These are phyloP conservation scores for Scatophagus argus DNA, from an alignment of 2,113 vertebrate genomes.

Conservation along the genomic window DNA sequence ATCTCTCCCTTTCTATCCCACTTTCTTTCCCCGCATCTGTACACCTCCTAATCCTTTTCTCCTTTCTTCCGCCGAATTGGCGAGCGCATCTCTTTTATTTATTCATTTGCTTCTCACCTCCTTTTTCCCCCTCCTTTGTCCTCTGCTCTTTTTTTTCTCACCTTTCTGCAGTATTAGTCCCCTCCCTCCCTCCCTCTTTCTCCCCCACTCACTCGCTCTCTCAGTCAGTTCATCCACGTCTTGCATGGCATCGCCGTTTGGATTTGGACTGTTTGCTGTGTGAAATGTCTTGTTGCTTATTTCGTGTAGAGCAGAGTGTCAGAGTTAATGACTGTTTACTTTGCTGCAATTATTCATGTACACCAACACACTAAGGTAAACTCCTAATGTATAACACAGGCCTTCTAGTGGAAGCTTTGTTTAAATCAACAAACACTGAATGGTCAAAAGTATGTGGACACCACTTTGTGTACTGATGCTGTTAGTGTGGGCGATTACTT, in stretches of 20 bases:
- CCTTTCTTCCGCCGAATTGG: constrained; percentile 60
- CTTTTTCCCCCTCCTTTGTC: constrained; percentile 31
- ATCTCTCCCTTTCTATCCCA: constrained; percentile 37
- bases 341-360: constrained; percentile 47
- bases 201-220: constrained; percentile 31
- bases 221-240: constrained; percentile 31
- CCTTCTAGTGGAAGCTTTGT: constrained; percentile 5
- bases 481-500: background rate
- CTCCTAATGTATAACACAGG: background rate
- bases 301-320: constrained; percentile 29
- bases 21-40: constrained; percentile 65
- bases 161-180: constrained; percentile 18
- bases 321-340: constrained; percentile 63
- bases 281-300: constrained; percentile 48
- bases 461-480: background rate
- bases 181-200: background rate
- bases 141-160: constrained; percentile 6
- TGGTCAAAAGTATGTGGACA: background rate
- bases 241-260: constrained; percentile 36
- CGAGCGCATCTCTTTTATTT: constrained; percentile 61
- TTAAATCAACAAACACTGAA: background rate
- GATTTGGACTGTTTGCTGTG: constrained; percentile 48
- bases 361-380: constrained; percentile 12
- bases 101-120: constrained; percentile 64
- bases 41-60: constrained; percentile 61